Evolutionary conservation across 2,797 vertebrate genomes (phyloP).

Genomic region (Periophthalmus magnuspinnatus): DNA sequence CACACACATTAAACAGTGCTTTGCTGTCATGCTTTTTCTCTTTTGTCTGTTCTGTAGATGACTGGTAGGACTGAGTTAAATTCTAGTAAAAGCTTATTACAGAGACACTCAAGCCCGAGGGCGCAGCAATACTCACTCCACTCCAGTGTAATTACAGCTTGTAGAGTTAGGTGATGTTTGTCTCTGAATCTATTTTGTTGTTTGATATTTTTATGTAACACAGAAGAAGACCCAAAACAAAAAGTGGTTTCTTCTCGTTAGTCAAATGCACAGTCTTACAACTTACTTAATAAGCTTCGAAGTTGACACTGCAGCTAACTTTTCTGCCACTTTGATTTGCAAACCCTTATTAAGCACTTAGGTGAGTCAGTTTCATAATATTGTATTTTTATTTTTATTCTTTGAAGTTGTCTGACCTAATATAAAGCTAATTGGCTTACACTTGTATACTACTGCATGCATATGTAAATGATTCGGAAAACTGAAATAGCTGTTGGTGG

Average conservation of each 20-base stretch:
- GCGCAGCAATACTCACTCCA: conserved; percentile 41
- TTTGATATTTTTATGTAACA: conserved; percentile 34
- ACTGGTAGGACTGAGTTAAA: conserved; percentile 40
- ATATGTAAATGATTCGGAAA: neutral
- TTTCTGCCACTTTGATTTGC: neutral
- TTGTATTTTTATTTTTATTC: neutral
- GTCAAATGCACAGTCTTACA: neutral
- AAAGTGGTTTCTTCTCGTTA: neutral
- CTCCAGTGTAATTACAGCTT: conserved; percentile 57
- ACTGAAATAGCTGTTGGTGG: neutral
- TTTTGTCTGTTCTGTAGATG: conserved; percentile 15
- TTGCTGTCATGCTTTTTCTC: conserved; percentile 25
- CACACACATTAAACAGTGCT: conserved; percentile 45
- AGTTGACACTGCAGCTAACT: neutral
- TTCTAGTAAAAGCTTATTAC: conserved; percentile 55
- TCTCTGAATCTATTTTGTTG: conserved; percentile 29
- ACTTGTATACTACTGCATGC: neutral
- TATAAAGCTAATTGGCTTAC: neutral
- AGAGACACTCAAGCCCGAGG: conserved; percentile 39
- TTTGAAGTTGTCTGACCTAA: neutral
- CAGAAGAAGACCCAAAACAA: neutral
- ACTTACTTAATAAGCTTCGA: neutral
- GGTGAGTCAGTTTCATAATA: neutral
- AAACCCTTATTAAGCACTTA: neutral
- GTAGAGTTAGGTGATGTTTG: conserved; percentile 26